phyloP scores from a whole-genome alignment of 2,797 vertebrate genomes.

The Gallinago nigripennis region DNA sequence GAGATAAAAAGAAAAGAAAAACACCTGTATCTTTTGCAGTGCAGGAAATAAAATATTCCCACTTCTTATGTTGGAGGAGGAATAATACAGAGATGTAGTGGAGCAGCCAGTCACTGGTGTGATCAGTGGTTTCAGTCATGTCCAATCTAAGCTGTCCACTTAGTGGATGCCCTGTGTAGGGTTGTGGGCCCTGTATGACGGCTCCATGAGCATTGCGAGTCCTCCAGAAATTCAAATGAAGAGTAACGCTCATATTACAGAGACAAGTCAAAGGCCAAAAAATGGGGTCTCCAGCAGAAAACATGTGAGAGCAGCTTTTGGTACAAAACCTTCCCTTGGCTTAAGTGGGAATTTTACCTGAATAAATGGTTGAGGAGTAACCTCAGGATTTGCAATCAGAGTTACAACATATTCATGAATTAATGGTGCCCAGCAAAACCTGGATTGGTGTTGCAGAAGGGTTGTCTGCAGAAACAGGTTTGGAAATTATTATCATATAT shows the following conservation, averaged over 20 bases:
- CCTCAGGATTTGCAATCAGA: background rate
- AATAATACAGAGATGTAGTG: background rate
- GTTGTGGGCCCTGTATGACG: background rate
- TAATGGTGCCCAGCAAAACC: background rate
- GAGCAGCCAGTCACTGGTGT: background rate
- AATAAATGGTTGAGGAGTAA: background rate
- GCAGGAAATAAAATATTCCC: background rate
- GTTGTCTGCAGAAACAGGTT: background rate
- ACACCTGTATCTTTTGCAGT: background rate
- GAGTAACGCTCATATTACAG: background rate
- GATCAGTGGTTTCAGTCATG: background rate
- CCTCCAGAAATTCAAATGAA: background rate
- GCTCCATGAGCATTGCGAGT: background rate
- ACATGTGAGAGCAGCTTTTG: background rate
- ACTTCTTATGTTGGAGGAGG: background rate
- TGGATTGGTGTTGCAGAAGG: background rate
- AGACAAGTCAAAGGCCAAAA: background rate
- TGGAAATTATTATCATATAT: background rate
- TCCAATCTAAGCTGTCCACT: background rate
- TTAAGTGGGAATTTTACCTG: background rate
- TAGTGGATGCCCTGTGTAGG: background rate
- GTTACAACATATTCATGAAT: background rate
- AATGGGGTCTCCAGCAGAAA: background rate
- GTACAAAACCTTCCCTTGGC: background rate
- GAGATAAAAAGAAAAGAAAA: background rate